Evolutionary conservation across 2,797 vertebrate species (phyloP).

Genomic region (Xerus rutilus): DNA sequence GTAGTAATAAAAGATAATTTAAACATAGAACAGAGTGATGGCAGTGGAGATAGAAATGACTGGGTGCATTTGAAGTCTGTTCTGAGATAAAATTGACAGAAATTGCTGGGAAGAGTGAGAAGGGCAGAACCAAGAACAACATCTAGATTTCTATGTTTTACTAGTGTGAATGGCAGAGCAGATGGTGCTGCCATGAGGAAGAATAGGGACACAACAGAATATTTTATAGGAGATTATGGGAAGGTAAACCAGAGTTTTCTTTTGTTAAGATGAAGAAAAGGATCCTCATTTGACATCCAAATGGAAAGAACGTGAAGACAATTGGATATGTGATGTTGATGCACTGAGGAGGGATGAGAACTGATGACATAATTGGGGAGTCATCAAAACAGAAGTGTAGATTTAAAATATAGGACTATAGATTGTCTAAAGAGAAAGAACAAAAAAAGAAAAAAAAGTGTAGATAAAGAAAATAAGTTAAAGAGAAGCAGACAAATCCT

Average conservation of each 20-base stretch:
- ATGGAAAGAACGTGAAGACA: not conserved
- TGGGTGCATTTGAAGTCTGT: not conserved
- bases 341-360: not conserved
- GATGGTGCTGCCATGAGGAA: not conserved
- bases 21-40: not conserved
- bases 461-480: not conserved
- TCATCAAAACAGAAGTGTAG: not conserved
- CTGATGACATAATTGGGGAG: not conserved
- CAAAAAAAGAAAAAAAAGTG: not conserved
- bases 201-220: not conserved
- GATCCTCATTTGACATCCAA: not conserved
- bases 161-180: not conserved
- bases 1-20: not conserved
- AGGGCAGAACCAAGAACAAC: not conserved
- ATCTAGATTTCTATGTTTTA: not conserved
- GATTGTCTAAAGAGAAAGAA: not conserved
- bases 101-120: not conserved
- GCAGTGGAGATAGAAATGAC: not conserved
- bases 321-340: not conserved
- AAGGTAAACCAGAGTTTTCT: not conserved
- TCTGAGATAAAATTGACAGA: not conserved
- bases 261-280: not conserved
- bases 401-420: not conserved
- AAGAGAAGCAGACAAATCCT: not conserved
- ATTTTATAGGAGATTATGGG: not conserved